phyloP scores from a whole-genome alignment of 1,140 invertebrate genomes.

The Leptinotarsa lineolata region DNA sequence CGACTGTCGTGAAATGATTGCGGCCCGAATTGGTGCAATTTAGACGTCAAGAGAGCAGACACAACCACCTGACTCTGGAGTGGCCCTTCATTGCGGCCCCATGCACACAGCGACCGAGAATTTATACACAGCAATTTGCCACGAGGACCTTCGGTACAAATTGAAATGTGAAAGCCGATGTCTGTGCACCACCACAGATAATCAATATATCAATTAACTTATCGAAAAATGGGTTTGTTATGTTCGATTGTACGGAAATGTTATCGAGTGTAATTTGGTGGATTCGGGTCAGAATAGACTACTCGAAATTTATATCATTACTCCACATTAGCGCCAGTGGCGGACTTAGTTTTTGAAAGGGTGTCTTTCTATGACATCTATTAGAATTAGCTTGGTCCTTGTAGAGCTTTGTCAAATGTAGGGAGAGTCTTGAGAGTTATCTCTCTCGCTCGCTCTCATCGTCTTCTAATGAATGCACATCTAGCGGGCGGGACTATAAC shows the following conservation, averaged over 20 bases:
- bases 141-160: slow-evolving; percentile 51
- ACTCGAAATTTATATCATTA: not conserved
- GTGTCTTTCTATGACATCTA: too few species aligned
- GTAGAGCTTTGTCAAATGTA: too few species aligned
- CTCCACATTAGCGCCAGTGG: too few species aligned
- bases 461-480: too few species aligned
- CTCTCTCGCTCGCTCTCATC: too few species aligned
- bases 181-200: slow-evolving; percentile 24
- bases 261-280: not conserved
- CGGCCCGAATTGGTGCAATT: slow-evolving; percentile 53
- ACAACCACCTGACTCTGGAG: slow-evolving; percentile 54
- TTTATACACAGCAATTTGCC: slow-evolving; percentile 54
- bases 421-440: too few species aligned
- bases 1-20: slow-evolving; percentile 37
- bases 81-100: slow-evolving; percentile 48
- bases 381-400: too few species aligned
- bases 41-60: slow-evolving; percentile 53
- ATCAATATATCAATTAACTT: slow-evolving; percentile 43
- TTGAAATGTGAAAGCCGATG: slow-evolving; percentile 51
- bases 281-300: not conserved
- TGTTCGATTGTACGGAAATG: not conserved
- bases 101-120: slow-evolving; percentile 38
- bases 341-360: too few species aligned
- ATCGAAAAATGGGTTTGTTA: not conserved
- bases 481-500: too few species aligned